Evolutionary conservation across 2,888 invertebrate species (phyloP).

Genomic region (Clusia tigrina): DNA sequence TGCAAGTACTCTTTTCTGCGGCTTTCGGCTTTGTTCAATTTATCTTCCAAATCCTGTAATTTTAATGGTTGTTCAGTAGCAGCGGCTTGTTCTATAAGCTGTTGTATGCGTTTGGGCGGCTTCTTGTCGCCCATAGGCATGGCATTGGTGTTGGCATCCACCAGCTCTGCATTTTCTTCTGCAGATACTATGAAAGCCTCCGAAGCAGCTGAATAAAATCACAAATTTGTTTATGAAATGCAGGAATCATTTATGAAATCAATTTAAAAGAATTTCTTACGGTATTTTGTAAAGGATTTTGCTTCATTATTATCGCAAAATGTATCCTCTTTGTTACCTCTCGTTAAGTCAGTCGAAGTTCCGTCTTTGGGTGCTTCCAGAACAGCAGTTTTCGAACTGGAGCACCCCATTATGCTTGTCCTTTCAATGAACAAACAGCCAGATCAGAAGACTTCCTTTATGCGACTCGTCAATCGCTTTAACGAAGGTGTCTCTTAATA

Average conservation of each 20-base stretch:
- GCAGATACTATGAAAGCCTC: slow-evolving; percentile 72
- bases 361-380: slow-evolving; percentile 15
- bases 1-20: slow-evolving; percentile 69
- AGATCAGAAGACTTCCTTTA: slow-evolving; percentile 13
- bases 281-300: too few species aligned
- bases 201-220: slow-evolving; percentile 59
- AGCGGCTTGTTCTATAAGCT: slow-evolving; percentile 68
- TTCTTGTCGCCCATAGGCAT: slow-evolving; percentile 68
- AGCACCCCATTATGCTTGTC: slow-evolving; percentile 22
- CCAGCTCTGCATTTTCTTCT: slow-evolving; percentile 32
- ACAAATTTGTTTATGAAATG: background rate
- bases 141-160: slow-evolving; percentile 26
- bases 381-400: slow-evolving; percentile 19
- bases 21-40: slow-evolving; percentile 76
- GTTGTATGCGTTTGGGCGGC: slow-evolving; percentile 74
- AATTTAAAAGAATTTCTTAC: background rate
- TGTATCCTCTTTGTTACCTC: too few species aligned
- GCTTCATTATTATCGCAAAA: too few species aligned
- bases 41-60: slow-evolving; percentile 73
- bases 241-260: too few species aligned
- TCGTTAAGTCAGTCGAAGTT: slow-evolving; percentile 4
- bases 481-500: background rate
- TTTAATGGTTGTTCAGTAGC: slow-evolving; percentile 66
- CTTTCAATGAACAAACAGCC: slow-evolving; percentile 41
- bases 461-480: slow-evolving; percentile 2